Conservation (phyloP, 2,113 vertebrate genomes). For the Papio anubis region DNA sequence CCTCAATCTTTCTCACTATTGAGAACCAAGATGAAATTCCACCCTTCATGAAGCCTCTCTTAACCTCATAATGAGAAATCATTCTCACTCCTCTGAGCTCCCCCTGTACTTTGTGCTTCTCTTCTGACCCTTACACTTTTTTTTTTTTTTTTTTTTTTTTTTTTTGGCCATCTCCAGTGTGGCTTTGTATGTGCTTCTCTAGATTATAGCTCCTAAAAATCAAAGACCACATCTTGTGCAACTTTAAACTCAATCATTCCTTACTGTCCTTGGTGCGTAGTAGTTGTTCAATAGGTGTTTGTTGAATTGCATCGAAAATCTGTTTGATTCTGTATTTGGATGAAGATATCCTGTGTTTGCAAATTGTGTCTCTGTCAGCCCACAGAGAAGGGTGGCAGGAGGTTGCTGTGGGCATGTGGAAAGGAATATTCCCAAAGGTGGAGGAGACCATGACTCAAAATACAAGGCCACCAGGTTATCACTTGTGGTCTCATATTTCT, state of each 20-base stretch:
- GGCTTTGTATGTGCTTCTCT: neutral
- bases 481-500: neutral
- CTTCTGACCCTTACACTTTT: neutral
- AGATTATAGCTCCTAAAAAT: neutral
- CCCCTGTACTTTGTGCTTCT: neutral
- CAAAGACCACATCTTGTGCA: neutral
- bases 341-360: neutral
- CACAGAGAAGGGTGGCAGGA: neutral
- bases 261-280: neutral
- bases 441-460: constrained; percentile 12
- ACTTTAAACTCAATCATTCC: neutral
- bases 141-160: neutral
- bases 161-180: neutral
- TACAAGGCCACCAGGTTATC: constrained; percentile 10
- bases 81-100: neutral
- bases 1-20: neutral
- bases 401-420: neutral
- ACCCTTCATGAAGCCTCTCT: neutral
- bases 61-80: neutral
- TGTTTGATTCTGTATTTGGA: neutral
- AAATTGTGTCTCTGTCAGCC: neutral
- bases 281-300: neutral
- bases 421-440: neutral
- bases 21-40: neutral
- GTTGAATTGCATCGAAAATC: neutral